phyloP scores from a whole-genome alignment of 2,888 invertebrate genomes.

The Scotopteryx bipunctaria region DNA sequence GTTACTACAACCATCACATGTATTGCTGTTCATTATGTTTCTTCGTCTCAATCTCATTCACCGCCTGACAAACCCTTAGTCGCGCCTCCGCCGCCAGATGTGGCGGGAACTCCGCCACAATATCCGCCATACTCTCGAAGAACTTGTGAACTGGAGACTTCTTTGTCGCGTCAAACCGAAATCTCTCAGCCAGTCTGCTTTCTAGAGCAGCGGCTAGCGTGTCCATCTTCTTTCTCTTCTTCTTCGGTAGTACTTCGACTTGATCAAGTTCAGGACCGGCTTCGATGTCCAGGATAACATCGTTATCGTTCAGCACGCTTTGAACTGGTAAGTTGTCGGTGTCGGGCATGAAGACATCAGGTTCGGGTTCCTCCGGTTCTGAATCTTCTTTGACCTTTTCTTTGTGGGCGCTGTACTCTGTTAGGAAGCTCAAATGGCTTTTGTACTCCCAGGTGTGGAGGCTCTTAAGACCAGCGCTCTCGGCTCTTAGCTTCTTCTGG shows the following conservation, averaged over 20 bases:
- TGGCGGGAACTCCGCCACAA: slow-evolving; percentile 29
- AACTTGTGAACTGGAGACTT: slow-evolving; percentile 26
- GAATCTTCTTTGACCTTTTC: slow-evolving; percentile 15
- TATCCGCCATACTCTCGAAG: slow-evolving; percentile 34
- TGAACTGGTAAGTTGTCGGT: slow-evolving; percentile 12
- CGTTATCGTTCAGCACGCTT: slow-evolving; percentile 1
- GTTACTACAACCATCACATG: slow-evolving; percentile 11
- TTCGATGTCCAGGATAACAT: slow-evolving; percentile 3
- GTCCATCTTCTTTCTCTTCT: slow-evolving; percentile 19
- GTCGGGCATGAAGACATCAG: slow-evolving; percentile 6
- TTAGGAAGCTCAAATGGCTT: slow-evolving; percentile 21
- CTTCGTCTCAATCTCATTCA: slow-evolving; percentile 28
- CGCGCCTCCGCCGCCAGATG: slow-evolving; percentile 26
- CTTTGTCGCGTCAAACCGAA: slow-evolving; percentile 8
- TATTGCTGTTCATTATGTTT: slow-evolving; percentile 12
- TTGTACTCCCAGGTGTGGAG: slow-evolving; percentile 26
- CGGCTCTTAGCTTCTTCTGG: slow-evolving; percentile 20
- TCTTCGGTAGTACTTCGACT: slow-evolving; percentile 6
- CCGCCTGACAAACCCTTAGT: slow-evolving; percentile 23
- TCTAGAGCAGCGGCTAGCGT: slow-evolving; percentile 15
- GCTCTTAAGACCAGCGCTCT: slow-evolving; percentile 7
- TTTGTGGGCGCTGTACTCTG: slow-evolving; percentile 10
- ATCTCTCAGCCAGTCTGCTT: slow-evolving; percentile 13
- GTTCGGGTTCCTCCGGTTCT: slow-evolving; percentile 2
- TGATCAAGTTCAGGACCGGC: not conserved